Evolutionary conservation across 92 coral and sea anemone species (phyloP), one percentile per base, ranked within the genome.

Genomic region (Zoanthus solanderi): DNA sequence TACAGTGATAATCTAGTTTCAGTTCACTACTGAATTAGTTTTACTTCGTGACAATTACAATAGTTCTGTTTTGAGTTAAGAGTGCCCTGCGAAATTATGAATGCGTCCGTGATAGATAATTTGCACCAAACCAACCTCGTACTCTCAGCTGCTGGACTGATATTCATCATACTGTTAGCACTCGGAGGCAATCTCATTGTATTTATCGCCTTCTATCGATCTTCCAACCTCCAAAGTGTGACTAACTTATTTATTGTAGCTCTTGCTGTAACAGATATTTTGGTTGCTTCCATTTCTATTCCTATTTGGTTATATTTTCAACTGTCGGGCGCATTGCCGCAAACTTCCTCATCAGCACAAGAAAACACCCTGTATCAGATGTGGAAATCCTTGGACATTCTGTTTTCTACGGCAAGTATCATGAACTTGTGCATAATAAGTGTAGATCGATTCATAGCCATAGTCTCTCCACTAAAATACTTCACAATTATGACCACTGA

Each of bases 341-440:
- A 67, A 66, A 78, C 16, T 46, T 4, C 45, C 2, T 9, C 9
- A 30, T 30, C 75, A 5, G 82, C 37, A 17, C 92, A 90, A 68
- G 66, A 50, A 42, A 56, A 16, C 18, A 73, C 88, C 42, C 66
- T 90, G 47, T 84, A 83, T 56, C 69, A 83, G 48, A 84, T 90
- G 9, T 91, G 98, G 98, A 89, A 86, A 58, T 79, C 91, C 71
- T 69, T 93, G 18, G 98, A 95, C 32, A 94, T 95, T 15, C 74
- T 95, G n/a, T 95, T 95, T 90, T 95, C 98, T 60, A 93, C 94
- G 10, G 98, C 98, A n/a, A 93, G 96, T 16, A 95, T 95, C 81
- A 91, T 95, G 98, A 95, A 95, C 75, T 87, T 95, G 18, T 91
- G 98, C 88, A 95, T 95, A 28, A 95, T 95, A 57, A 93, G 96